Conservation (phyloP, 2,888 invertebrate genomes). For the Drosophila borborema region DNA sequence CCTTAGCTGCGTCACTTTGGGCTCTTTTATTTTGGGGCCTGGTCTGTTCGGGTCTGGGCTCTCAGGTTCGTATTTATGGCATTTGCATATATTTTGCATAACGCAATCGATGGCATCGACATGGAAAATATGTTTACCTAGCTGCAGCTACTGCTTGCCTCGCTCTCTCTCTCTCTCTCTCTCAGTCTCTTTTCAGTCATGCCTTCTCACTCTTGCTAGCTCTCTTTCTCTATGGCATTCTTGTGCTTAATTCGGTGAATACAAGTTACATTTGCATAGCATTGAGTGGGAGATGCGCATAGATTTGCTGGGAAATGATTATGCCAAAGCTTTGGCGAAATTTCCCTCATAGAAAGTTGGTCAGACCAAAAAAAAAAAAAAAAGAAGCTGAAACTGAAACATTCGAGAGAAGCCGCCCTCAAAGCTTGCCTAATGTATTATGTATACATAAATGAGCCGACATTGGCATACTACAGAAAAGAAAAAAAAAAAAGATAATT, state of each 20-base stretch:
- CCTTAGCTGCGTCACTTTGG: constrained; percentile 58
- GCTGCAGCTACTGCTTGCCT: constrained; percentile 46
- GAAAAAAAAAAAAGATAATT: constrained; percentile 81
- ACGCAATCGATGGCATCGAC: constrained; percentile 85
- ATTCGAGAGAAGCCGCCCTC: constrained; percentile 62
- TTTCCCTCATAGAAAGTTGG: constrained; percentile 74
- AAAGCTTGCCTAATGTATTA: constrained; percentile 61
- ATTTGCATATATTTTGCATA: constrained; percentile 84
- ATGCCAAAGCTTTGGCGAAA: constrained; percentile 60
- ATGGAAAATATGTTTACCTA: constrained; percentile 83
- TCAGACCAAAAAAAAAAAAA: constrained; percentile 40
- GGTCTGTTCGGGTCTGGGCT: constrained; percentile 25
- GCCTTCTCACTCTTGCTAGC: constrained; percentile 7
- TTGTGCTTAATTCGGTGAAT: constrained; percentile 67
- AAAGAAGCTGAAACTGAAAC: constrained; percentile 47
- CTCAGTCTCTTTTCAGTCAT: constrained; percentile 6
- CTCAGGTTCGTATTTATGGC: constrained; percentile 71
- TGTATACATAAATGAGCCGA: constrained; percentile 52
- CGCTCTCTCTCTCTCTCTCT: constrained; percentile 19
- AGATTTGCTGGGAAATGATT: constrained; percentile 81
- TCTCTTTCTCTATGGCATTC: constrained; percentile 39
- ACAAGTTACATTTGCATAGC: constrained; percentile 67
- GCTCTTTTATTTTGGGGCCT: constrained; percentile 25
- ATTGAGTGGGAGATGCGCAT: constrained; percentile 78
- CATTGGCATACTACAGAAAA: constrained; percentile 44